Evolutionary conservation across 1,140 invertebrate genomes (phyloP).

Genomic region (Helicoverpa zea): DNA sequence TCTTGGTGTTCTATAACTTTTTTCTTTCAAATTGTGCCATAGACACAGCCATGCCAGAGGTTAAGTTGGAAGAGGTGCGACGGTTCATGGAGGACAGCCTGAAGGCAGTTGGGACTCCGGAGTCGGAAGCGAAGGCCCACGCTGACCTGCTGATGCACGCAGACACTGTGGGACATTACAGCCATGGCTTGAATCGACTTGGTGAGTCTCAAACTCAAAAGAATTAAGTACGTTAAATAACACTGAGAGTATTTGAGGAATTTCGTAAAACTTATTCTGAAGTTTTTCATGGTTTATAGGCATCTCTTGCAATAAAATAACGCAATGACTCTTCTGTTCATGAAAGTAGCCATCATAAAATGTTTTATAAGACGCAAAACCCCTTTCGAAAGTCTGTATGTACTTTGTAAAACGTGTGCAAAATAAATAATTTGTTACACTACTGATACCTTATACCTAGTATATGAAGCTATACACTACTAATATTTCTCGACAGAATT

Average conservation of each 20-base stretch:
- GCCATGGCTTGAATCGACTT: conserved; percentile 96
- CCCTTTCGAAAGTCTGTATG: not conserved
- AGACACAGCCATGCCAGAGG: conserved; percentile 66
- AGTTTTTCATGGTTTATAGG: too few species aligned
- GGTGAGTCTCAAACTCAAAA: conserved; percentile 81
- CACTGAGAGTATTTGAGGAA: too few species aligned
- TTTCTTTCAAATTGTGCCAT: not conserved
- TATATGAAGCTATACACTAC: not conserved
- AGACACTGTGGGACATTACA: conserved; percentile 96
- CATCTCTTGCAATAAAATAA: too few species aligned
- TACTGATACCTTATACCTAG: too few species aligned
- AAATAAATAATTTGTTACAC: too few species aligned
- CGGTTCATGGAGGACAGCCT: conserved; percentile 93
- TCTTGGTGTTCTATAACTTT: not conserved
- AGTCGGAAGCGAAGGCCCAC: conserved; percentile 89
- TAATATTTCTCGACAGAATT: conserved; percentile 81
- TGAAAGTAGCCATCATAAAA: too few species aligned
- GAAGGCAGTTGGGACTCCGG: conserved; percentile 89
- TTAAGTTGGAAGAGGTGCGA: conserved; percentile 88
- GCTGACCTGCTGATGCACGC: conserved; percentile 93
- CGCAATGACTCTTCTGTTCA: too few species aligned
- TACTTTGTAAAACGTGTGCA: too few species aligned
- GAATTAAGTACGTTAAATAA: too few species aligned
- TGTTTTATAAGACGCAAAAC: not conserved
- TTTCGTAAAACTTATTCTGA: too few species aligned